Conservation (phyloP, 2,888 invertebrate species). For the Erebia epiphron region DNA sequence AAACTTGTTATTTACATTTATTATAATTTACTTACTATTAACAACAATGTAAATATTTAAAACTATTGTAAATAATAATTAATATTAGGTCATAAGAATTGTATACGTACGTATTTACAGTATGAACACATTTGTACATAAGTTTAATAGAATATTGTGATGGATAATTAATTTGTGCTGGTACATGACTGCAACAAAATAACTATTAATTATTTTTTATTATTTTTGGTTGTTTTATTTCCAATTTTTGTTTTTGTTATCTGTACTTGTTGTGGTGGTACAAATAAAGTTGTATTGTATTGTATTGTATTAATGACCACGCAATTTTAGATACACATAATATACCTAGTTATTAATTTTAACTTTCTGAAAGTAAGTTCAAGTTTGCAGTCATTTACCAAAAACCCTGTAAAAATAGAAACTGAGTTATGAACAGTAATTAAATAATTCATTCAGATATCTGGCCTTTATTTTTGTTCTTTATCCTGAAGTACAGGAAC, state of each 20-base stretch:
- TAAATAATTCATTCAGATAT: conserved; percentile 31
- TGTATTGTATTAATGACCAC: too few relatives aligned
- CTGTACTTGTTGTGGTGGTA: too few relatives aligned
- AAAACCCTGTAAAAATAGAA: conserved; percentile 3
- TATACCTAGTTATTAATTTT: too few relatives aligned
- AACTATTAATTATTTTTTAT: too few relatives aligned
- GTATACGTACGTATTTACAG: conserved; percentile 28
- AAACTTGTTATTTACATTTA: conserved; percentile 17
- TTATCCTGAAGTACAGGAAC: conserved; percentile 66
- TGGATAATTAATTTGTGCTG: neutral
- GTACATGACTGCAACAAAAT: neutral
- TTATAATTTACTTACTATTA: conserved; percentile 17
- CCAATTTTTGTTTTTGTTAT: too few relatives aligned
- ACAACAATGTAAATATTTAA: conserved; percentile 33
- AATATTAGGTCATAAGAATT: conserved; percentile 22
- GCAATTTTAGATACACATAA: too few relatives aligned
- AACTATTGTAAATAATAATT: conserved; percentile 34
- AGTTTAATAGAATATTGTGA: conserved; percentile 8
- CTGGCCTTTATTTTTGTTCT: conserved; percentile 50
- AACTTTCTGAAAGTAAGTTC: neutral
- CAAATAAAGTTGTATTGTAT: too few relatives aligned
- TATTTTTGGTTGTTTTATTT: too few relatives aligned
- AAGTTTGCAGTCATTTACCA: neutral
- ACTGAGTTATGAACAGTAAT: conserved; percentile 1
- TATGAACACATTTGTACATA: conserved; percentile 28